These are phyloP conservation scores for Rhingia rostrata DNA, from an alignment of 2,888 invertebrate genomes.

Conservation along the genomic window DNA sequence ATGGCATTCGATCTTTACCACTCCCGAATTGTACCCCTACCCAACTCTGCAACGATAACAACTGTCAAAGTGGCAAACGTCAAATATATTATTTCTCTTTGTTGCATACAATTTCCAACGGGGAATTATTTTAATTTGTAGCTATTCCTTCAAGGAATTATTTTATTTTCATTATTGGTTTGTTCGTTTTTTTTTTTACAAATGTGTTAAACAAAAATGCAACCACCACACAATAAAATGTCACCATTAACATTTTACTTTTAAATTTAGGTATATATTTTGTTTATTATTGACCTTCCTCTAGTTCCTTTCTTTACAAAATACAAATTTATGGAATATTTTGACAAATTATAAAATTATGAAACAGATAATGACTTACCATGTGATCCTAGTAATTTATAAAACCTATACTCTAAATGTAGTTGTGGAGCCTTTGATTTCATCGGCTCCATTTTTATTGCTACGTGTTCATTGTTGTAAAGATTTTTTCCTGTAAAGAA, in stretches of 20 bases:
- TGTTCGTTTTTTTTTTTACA: background rate
- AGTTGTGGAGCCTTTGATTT: constrained; percentile 99
- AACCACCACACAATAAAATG: background rate
- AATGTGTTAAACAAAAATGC: background rate
- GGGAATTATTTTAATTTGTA: no score
- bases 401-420: constrained; percentile 99
- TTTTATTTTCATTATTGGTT: no score
- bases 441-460: constrained; percentile 99
- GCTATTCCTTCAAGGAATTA: no score
- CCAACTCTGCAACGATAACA: no score
- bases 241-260: constrained; percentile 22
- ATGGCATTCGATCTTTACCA: no score
- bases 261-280: no score
- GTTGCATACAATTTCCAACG: no score
- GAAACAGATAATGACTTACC: constrained; percentile 86
- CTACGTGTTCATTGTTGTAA: constrained; percentile 99
- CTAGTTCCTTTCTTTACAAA: constrained; percentile 45
- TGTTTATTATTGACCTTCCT: constrained; percentile 14
- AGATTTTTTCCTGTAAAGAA: constrained; percentile 96
- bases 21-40: no score
- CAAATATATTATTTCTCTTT: no score
- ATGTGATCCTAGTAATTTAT: constrained; percentile 98
- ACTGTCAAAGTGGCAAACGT: no score
- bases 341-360: background rate
- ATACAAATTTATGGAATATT: constrained; percentile 4